These are phyloP conservation scores for Saguinus imperator DNA, from an alignment of 2,113 vertebrate species.

Conservation along the genomic window DNA sequence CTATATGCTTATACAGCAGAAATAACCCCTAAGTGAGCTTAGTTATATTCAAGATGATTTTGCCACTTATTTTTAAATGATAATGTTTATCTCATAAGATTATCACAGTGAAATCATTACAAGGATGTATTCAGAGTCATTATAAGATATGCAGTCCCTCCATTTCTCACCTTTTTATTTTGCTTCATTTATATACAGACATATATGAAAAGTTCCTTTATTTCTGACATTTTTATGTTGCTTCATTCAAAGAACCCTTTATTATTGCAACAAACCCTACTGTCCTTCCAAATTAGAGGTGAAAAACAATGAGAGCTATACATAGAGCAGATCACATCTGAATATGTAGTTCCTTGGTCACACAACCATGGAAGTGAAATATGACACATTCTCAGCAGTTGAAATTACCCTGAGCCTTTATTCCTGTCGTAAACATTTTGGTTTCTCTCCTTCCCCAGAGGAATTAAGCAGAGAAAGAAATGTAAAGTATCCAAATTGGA, in stretches of 20 bases:
- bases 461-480: too few species aligned
- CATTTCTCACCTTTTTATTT: too few species aligned
- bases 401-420: not conserved
- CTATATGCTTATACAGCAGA: constrained; percentile 33
- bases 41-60: constrained; percentile 7
- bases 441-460: too few species aligned
- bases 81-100: not conserved
- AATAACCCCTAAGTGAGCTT: not conserved
- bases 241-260: not conserved
- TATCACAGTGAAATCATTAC: not conserved
- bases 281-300: not conserved
- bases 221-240: not conserved
- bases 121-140: not conserved
- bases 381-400: not conserved
- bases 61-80: constrained; percentile 44
- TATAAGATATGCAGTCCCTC: not conserved
- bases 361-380: not conserved
- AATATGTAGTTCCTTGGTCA: not conserved
- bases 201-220: not conserved
- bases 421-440: not conserved
- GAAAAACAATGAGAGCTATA: not conserved
- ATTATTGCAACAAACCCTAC: not conserved
- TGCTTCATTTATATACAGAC: too few species aligned
- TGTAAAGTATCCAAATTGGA: too few species aligned
- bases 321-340: not conserved